Evolutionary conservation across 1,140 invertebrate genomes (phyloP), one percentile per base, ranked within the genome.

Genomic region (Antheraea pernyi): DNA sequence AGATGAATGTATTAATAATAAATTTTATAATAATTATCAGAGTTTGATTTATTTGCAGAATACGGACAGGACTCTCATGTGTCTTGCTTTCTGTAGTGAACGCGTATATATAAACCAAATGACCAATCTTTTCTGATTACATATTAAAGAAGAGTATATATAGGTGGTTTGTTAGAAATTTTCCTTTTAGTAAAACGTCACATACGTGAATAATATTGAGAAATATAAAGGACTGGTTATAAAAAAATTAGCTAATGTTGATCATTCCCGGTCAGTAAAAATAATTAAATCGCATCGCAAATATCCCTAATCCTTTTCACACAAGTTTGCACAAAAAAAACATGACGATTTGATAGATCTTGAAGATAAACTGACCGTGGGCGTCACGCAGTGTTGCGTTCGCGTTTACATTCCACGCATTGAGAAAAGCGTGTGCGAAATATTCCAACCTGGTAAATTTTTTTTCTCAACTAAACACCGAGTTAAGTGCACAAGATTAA

Each of bases 331-430:
- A 59, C 61, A 76, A 78, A 79, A 85, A 81, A 82, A 80, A 73
- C 74, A 82, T 83, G 75, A 77, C 76, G 79, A 80, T 81, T 79
- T 83, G 71, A 86, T 81, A 79, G 78, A 83, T 80, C 67, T 37
- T 39, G 64, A 46, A 74, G 81, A 86, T 83, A 86, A 79, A 70
- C 19, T 53, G 46, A n/a, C 46, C 73, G 67, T 63, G 65, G 62
- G 70, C 80, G 79, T 82, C 78, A 83, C 82, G 83, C 70, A 71
- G 72, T 37, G 69, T 60, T 81, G 75, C 73, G 61, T 72, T 72
- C 69, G 63, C 72, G 66, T 65, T 72, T 66, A 72, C 78, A 81
- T 82, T 82, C 73, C 74, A 63, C 67, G 75, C 69, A 78, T 75
- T 79, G 75, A 79, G 80, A 83, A 80, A 80, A 85, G 68, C 74